Percentiles rank a stretch among this genome's conserved stretches.
Evolutionary conservation across 2,888 invertebrate species (phyloP).

Genomic region (Melanostoma mellinum): DNA sequence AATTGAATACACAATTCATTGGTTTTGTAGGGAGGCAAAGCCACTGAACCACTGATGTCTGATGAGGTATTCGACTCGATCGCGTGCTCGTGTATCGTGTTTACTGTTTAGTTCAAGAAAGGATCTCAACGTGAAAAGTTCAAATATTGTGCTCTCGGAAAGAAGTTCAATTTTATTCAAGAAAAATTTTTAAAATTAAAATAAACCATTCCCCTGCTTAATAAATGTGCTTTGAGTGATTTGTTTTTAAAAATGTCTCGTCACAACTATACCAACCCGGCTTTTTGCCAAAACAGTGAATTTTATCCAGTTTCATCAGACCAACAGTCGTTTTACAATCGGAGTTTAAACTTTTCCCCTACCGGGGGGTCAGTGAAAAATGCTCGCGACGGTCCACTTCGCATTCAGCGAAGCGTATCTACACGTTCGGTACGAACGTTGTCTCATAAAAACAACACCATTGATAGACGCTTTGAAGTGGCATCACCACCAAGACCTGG

Average conservation of each 20-base stretch:
- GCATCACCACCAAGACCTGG: constrained; percentile 60
- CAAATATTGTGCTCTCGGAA: neutral
- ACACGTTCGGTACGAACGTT: constrained; percentile 79
- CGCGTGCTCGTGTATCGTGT: constrained; percentile 50
- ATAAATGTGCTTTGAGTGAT: constrained; percentile 22
- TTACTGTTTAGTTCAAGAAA: constrained; percentile 48
- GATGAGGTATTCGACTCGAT: constrained; percentile 47
- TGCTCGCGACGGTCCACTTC: constrained; percentile 80
- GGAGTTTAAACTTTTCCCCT: constrained; percentile 76
- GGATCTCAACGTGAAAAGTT: constrained; percentile 61
- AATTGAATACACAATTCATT: constrained; percentile 41
- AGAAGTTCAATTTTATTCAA: neutral
- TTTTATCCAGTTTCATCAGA: constrained; percentile 82
- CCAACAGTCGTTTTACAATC: constrained; percentile 79
- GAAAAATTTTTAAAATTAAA: constrained; percentile 7
- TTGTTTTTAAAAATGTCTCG: constrained; percentile 77
- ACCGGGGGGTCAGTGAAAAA: constrained; percentile 70
- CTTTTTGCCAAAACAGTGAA: constrained; percentile 91
- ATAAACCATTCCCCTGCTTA: too few relatives aligned
- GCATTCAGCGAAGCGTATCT: constrained; percentile 82
- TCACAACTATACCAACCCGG: constrained; percentile 89
- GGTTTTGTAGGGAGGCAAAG: constrained; percentile 29
- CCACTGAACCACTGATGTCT: constrained; percentile 13
- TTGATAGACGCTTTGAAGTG: constrained; percentile 74
- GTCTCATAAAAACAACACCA: constrained; percentile 65